These are phyloP conservation scores for Probaryconus sp. DNA, from an alignment of 1,140 invertebrate genomes.

Conservation along the genomic window DNA sequence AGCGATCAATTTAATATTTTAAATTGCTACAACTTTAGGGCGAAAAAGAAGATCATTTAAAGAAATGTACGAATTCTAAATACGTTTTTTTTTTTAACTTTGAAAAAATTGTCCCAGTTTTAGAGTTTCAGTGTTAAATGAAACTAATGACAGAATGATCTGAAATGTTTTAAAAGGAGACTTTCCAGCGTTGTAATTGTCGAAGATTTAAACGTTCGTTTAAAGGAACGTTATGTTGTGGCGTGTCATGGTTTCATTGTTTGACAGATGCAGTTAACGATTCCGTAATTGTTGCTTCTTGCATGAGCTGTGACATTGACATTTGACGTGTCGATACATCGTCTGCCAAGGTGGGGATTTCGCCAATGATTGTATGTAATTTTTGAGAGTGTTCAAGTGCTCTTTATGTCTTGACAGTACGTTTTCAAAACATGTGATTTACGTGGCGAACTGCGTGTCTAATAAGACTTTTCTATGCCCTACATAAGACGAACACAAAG, in stretches of 20 bases:
- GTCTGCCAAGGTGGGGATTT: slow-evolving; percentile 13
- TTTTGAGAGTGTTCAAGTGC: slow-evolving; percentile 45
- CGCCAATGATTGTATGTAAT: slow-evolving; percentile 51
- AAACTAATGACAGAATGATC: too few species aligned
- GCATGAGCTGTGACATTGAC: slow-evolving; percentile 56
- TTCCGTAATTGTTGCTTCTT: slow-evolving; percentile 53
- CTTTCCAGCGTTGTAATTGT: too few species aligned
- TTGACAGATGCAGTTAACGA: slow-evolving; percentile 48
- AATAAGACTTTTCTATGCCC: slow-evolving; percentile 33
- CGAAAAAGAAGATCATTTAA: too few species aligned
- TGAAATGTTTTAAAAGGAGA: too few species aligned
- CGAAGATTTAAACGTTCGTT: not conserved
- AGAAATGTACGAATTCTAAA: too few species aligned
- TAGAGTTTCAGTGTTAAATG: too few species aligned
- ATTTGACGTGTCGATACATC: slow-evolving; percentile 53
- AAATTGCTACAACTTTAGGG: too few species aligned
- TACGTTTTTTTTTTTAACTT: not conserved
- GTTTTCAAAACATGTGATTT: slow-evolving; percentile 41
- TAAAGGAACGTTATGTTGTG: slow-evolving; percentile 1
- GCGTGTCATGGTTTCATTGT: slow-evolving; percentile 49
- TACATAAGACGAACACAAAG: slow-evolving; percentile 24
- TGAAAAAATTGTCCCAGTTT: not conserved
- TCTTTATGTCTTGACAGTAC: slow-evolving; percentile 28
- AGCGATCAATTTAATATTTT: too few species aligned
- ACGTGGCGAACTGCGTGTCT: slow-evolving; percentile 22